Base-by-base conservation (phyloP, 2,113 vertebrate genomes). In the Salminus brasiliensis region DNA sequence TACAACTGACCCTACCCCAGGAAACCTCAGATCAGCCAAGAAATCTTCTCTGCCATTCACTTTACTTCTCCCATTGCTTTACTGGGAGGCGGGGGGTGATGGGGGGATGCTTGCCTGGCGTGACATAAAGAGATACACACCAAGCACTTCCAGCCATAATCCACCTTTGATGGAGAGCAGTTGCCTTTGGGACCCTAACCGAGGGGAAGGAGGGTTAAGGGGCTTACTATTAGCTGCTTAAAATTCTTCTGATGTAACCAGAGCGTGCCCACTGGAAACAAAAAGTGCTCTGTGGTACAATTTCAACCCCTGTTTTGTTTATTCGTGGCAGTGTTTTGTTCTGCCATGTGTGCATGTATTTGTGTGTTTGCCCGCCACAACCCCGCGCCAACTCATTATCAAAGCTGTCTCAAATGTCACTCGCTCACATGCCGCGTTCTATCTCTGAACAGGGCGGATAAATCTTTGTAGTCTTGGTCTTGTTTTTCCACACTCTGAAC, bases 191-290 rank as follows among this genome's bases (percentile, higher is more conserved):
- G 85, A 86, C 89, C 85, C 83, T 81, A 88, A 45, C 75, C 79
- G 83, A 84, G 87, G 79, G 74, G 32, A 41, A 74, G 76, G 78
- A 83, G 76, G 89, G 89, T 91, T 91, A 91, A 83, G 85, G 87
- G 89, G 91, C 90, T 92, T 93, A 93, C 79, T 82, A 78, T 93
- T 91, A 93, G 90, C 93, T 91, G 88, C 88, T 94, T 94, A 92
- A 93, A 91, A 94, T 94, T 94, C 92, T 90, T 93, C 88, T 88
- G 86, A 91, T 86, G 88, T 86, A 90, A 91, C 88, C 87, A 90
- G 84, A 87, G 82, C 81, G 84, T 85, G 79, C 83, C 84, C 83
- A 74, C 72, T 87, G 63, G 76, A 87, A 84, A 79, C 74, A 88
- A 84, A 82, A 83, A 36, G 39, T 77, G 74, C 72, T 78, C 83